Percentiles rank a stretch among this genome's conserved stretches.
phyloP scores from a whole-genome alignment of 2,888 invertebrate species.

The Drosophila setosimentum region DNA sequence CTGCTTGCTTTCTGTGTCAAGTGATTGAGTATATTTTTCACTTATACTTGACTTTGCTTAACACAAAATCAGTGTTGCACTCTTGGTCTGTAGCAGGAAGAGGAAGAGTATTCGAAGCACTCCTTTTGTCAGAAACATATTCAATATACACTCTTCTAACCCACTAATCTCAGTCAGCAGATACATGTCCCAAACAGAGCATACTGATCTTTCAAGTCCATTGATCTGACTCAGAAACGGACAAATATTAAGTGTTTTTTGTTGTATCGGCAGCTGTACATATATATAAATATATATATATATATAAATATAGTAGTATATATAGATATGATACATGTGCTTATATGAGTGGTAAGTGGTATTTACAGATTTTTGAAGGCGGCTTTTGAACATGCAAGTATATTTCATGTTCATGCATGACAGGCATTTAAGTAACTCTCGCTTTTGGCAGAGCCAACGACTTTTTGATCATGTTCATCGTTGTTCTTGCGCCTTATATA shows the following conservation, averaged over 20 bases:
- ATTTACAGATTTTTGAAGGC: conserved; percentile 22
- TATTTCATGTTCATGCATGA: conserved; percentile 48
- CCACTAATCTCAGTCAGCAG: not conserved
- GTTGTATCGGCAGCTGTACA: too few species aligned
- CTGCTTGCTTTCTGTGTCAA: not conserved
- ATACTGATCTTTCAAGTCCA: not conserved
- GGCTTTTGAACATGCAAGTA: conserved; percentile 16
- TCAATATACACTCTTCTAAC: not conserved
- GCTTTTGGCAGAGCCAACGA: conserved; percentile 58
- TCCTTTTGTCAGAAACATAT: not conserved
- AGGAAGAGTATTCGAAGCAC: not conserved
- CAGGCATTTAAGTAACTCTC: conserved; percentile 59
- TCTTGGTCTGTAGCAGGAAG: not conserved
- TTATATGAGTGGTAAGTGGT: conserved; percentile 1
- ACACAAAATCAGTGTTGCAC: not conserved
- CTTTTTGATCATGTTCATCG: conserved; percentile 59
- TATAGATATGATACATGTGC: not conserved
- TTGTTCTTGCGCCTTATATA: conserved; percentile 27
- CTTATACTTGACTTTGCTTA: not conserved
- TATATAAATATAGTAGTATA: not conserved
- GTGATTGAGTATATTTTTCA: not conserved
- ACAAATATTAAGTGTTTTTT: not conserved
- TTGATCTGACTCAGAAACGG: conserved; percentile 2
- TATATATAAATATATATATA: too few species aligned
- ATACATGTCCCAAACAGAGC: not conserved